A percentile compares a stretch with the other conserved stretches of the same genome.
Conservation (phyloP, 2,888 invertebrate genomes). For the Limenitis camilla region DNA sequence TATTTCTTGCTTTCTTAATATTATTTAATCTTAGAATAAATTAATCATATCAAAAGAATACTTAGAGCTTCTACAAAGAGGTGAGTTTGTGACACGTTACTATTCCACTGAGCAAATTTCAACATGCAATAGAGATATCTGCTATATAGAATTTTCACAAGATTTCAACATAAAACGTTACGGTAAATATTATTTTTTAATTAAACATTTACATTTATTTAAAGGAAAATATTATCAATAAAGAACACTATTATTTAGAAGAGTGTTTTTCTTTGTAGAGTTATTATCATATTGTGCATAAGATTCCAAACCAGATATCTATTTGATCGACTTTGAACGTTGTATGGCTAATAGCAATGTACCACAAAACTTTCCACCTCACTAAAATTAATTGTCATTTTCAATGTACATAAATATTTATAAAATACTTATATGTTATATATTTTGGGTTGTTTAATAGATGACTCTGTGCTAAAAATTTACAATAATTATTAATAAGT, state of each 20-base stretch:
- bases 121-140: constrained; percentile 6
- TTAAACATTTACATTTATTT: too few relatives aligned
- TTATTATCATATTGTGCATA: too few relatives aligned
- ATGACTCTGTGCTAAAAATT: constrained; percentile 44
- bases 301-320: background rate
- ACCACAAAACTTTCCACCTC: constrained; percentile 35
- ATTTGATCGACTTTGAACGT: background rate
- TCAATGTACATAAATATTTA: constrained; percentile 44
- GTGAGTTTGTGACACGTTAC: constrained; percentile 48
- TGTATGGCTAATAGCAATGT: constrained; percentile 12
- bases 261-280: too few relatives aligned
- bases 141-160: background rate
- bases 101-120: constrained; percentile 56
- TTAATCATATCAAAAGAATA: constrained; percentile 70
- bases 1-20: constrained; percentile 63
- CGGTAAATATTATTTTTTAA: too few relatives aligned
- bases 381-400: constrained; percentile 44
- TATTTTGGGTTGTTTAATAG: constrained; percentile 42
- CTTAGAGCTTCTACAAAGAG: constrained; percentile 56
- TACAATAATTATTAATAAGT: constrained; percentile 39
- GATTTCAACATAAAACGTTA: too few relatives aligned
- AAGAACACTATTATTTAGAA: too few relatives aligned
- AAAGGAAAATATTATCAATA: too few relatives aligned
- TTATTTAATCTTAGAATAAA: constrained; percentile 60
- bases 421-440: constrained; percentile 37